Evolutionary conservation across 2,888 invertebrate genomes (phyloP), one percentile per base, ranked within the genome.

Genomic region (Gymnosoma rotundatum): DNA sequence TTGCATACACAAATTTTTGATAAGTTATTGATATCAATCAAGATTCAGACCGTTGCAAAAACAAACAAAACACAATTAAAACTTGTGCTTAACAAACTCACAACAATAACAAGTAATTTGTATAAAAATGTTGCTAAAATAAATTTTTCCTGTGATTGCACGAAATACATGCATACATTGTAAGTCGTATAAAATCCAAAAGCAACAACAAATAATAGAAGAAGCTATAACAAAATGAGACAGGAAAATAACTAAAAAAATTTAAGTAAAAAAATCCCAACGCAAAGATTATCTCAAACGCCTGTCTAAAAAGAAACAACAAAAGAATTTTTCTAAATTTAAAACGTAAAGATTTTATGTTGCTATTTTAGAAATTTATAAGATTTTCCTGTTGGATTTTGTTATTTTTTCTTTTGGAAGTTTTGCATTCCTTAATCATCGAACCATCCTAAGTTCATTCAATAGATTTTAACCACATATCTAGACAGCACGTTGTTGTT

Each of bases 251-350:
- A 36, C 42, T 6, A 54, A 54, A 45, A 32, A 45, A 16, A 69
- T 45, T 36, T 63, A 61, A 66, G 16, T 70, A 72, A 83, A 32
- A 32, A 32, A 84, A 83, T 83, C 87, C 87, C 87, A 87, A 87
- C 86, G 87, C 86, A 85, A 84, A 85, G 86, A 87, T 73, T 74
- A 74, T 7, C 50, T 32, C 18, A 25, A 50, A 50, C 32, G 48
- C n/a, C 73, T n/a, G 60, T 60, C 21, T 5, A 48, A 56, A n/a
- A 32, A 69, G 50, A 42, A 64, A 42, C 32, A 25, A 50, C 14
- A 42, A 38, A 45, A 50, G n/a, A 32, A 75, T 73, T 54, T 70
- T 75, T 85, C 86, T 86, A 83, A 83, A 73, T 87, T 83, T 86
- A 86, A 83, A 81, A 42, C 32, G 48, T 45, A 56, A 12, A 61